Evolutionary conservation across 1,140 invertebrate genomes (phyloP).

Genomic region (Papilio glaucus): DNA sequence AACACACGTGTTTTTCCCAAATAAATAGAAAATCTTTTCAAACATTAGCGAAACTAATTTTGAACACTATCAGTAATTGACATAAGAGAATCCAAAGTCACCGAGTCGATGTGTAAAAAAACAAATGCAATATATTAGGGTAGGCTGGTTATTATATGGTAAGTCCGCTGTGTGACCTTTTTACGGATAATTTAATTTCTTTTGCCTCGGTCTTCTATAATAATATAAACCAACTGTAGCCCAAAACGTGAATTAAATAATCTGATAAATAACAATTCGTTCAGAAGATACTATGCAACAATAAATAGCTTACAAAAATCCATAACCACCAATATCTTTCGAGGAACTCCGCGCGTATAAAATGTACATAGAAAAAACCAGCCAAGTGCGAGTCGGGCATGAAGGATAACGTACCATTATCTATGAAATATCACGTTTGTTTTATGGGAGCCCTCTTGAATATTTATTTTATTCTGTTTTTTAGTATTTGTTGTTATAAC

Average conservation of each 20-base stretch:
- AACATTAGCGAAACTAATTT: not conserved
- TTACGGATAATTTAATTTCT: conserved; percentile 1
- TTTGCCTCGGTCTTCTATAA: not conserved
- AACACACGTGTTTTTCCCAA: not conserved
- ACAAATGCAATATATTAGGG: conserved; percentile 5
- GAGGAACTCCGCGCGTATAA: too few relatives aligned
- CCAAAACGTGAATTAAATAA: not conserved
- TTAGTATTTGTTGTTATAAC: too few relatives aligned
- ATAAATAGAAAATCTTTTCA: not conserved
- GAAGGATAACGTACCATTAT: too few relatives aligned
- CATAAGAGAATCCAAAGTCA: not conserved
- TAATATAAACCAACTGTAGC: not conserved
- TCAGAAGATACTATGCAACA: too few relatives aligned
- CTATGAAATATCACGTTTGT: too few relatives aligned
- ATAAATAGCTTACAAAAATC: too few relatives aligned
- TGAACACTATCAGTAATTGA: not conserved
- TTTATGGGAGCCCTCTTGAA: too few relatives aligned
- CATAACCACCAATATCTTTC: too few relatives aligned
- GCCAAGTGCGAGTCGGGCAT: too few relatives aligned
- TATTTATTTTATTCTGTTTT: too few relatives aligned
- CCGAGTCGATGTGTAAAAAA: not conserved
- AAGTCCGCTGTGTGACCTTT: conserved; percentile 1
- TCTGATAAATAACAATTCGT: too few relatives aligned
- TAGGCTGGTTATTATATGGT: not conserved
- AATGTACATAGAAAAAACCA: too few relatives aligned